Evolutionary conservation across 92 coral and sea anemone species (phyloP), one percentile per base, ranked within the genome.

Genomic region (Porites evermanni): DNA sequence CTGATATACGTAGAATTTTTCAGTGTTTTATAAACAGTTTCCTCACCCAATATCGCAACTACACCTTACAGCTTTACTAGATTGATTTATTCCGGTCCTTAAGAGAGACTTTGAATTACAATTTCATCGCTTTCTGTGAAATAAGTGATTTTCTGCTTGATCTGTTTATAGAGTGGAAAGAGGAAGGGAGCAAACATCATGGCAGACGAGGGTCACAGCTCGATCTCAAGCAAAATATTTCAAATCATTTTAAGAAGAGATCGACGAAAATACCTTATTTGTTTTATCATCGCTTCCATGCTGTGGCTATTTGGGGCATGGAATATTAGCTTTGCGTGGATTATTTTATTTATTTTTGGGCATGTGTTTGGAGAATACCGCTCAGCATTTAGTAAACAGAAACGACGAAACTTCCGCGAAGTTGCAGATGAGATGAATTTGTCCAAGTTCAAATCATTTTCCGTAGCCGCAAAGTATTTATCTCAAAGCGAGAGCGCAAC

Each of bases 311-410:
- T 86, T 21, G 95, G 98, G 8, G 74, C 69, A 29, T 79, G 86
- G 83, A 85, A 92, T 75, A 60, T 92, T 11, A 94, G 95, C 61
- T 92, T 92, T 53, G 98, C 95, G 26, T 94, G 98, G 98, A 80
- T 94, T 17, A 68, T 90, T 21, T 64, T 90, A 32, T 59, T 91
- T 50, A 56, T 90, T 20, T 69, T 84, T 2, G 64, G 88, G 66
- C 85, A 87, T 20, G 91, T 91, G 4, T 84, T 90, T 32, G 81
- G 94, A 69, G 91, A 91, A 82, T 93, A 92, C 69, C 91, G 87
- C 26, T 92, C 89, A 71, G 80, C 83, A 29, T 53, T 79, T 3
- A 65, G 76, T 60, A 86, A 83, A 80, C 80, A 86, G 74, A 91
- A 84, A 53, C 91, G 92, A 19, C 44, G 86, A 58, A 81, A 87